Evolutionary conservation across 2,797 vertebrate species (phyloP).

Genomic region (Gymnoscopelus braueri): DNA sequence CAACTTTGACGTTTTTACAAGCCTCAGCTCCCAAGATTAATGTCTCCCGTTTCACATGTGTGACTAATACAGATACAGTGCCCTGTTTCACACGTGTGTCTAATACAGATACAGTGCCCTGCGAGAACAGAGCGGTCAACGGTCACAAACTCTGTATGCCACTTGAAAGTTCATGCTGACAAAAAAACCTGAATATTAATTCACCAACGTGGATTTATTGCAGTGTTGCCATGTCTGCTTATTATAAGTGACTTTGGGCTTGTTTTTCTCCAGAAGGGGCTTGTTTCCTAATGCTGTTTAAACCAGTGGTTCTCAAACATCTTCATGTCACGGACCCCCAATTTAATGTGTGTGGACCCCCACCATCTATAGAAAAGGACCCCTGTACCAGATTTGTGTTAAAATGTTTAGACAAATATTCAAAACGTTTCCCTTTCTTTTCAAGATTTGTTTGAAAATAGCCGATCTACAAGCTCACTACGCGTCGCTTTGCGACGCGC

Average conservation of each 20-base stretch:
- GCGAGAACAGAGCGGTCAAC: slow-evolving; percentile 18
- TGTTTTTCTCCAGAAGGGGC: too few species aligned
- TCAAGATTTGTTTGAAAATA: too few species aligned
- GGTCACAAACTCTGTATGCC: slow-evolving; percentile 4
- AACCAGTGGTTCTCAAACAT: not conserved
- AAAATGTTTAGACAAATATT: too few species aligned
- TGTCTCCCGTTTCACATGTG: not conserved
- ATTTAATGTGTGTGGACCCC: not conserved
- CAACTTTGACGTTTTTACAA: not conserved
- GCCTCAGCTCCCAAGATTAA: slow-evolving; percentile 21
- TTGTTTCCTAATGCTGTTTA: not conserved
- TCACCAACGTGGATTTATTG: not conserved
- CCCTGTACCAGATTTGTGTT: too few species aligned
- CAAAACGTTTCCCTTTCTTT: too few species aligned
- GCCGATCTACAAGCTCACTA: too few species aligned
- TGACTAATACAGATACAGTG: slow-evolving; percentile 12
- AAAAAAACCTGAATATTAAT: slow-evolving; percentile 9
- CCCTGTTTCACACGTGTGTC: too few species aligned
- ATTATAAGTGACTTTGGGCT: too few species aligned
- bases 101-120: slow-evolving; percentile 12
- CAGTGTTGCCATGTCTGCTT: too few species aligned
- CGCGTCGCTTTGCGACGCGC: too few species aligned
- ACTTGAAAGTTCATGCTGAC: slow-evolving; percentile 21
- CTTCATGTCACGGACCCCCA: too few species aligned
- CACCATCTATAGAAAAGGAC: too few species aligned